phyloP scores from a whole-genome alignment of 2,888 invertebrate species.

The Melanophora roralis region DNA sequence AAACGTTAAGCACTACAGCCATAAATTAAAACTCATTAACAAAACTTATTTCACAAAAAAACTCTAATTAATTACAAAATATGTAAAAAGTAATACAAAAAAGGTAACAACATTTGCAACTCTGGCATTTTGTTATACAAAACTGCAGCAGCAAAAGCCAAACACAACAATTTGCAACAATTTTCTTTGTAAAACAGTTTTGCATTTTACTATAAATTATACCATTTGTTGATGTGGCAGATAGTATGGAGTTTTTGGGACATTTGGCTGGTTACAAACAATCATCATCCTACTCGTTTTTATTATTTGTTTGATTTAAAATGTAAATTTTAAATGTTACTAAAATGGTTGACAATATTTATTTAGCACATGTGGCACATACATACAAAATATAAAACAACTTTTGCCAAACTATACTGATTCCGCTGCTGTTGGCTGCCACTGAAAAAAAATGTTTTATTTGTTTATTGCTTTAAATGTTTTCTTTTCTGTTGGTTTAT shows the following conservation, averaged over 20 bases:
- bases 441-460: neutral
- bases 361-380: conserved; percentile 1
- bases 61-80: no score
- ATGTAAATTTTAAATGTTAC: neutral
- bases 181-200: neutral
- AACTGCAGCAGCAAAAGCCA: neutral
- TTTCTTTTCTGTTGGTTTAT: neutral
- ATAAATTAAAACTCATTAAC: no score
- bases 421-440: conserved; percentile 1
- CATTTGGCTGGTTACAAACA: neutral
- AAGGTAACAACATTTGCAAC: neutral
- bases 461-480: conserved; percentile 19
- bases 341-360: conserved; percentile 22
- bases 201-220: neutral
- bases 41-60: no score
- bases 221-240: neutral
- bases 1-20: no score
- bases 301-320: no score
- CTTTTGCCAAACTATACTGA: neutral
- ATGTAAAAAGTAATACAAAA: neutral
- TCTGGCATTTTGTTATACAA: no score
- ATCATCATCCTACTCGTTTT: no score
- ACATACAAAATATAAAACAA: neutral
- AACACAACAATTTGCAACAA: conserved; percentile 10
- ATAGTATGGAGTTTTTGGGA: neutral